Evolutionary conservation across 2,888 invertebrate genomes (phyloP), one percentile per base, ranked within the genome.

Genomic region (Diachrysia chrysitis): DNA sequence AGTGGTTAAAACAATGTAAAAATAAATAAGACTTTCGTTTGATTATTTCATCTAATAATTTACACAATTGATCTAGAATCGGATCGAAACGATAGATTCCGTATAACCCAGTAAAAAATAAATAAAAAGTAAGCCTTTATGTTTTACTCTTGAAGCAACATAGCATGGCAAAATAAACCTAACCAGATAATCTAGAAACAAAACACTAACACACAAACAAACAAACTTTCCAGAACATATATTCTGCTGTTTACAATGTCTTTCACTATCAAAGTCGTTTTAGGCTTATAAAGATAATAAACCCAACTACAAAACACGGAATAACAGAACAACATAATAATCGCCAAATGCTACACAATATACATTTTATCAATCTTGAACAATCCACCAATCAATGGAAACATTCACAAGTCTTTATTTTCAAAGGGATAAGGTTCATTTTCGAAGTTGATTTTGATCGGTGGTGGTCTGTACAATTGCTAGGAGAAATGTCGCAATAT

Each of bases 401-500:
- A 42, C 16, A n/a, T 42, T 16, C 0, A 42, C 16, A 1, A 5
- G 0, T 1, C n/a, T 14, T 42, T 42, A 42, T 42, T 42, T 16
- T n/a, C 7, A n/a, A 6, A 42, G n/a, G 0, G 0, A 0, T 42
- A 42, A 42, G 42, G 42, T 42, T 42, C 7, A 42, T n/a, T 42
- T 42, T 42, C 6, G n/a, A 6, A n/a, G 6, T 4, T n/a, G n/a
- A 0, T 42, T 42, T n/a, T 6, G 7, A 1, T 16, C 1, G 3
- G n/a, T 5, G n/a, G 42, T n/a, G 42, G 42, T 42, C 4, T 42
- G 42, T 42, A 76, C 72, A 79, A 76, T 69, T 59, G 81, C 74
- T 68, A 10, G 55, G 72, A 76, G 82, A 71, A 84, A 80, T 90
- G 85, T 87, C 84, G 86, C 85, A 89, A 90, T 77, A 84, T 85